Conservation (phyloP, 2,888 invertebrate genomes). For the Argynnis bischoffii region DNA sequence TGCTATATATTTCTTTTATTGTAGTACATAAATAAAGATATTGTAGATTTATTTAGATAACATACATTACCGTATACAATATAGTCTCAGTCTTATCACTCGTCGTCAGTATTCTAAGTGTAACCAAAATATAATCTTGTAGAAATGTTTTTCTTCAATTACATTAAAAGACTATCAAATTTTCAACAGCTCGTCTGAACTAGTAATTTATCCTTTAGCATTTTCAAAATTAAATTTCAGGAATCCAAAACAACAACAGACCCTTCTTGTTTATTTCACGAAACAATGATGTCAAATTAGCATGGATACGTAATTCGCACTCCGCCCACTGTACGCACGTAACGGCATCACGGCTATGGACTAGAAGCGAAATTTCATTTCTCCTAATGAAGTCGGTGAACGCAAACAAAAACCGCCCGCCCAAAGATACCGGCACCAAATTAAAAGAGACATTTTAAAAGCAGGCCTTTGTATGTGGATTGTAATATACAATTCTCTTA, state of each 20-base stretch:
- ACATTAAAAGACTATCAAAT: neutral
- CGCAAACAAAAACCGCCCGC: conserved; percentile 49
- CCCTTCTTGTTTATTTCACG: conserved; percentile 16
- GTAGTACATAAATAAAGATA: no score
- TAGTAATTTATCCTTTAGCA: conserved; percentile 14
- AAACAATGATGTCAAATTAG: conserved; percentile 23
- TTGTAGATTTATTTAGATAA: no score
- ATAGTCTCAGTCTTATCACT: no score
- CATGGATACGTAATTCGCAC: conserved; percentile 11
- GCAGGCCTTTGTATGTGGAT: conserved; percentile 34
- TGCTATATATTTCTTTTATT: no score
- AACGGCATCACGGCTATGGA: neutral
- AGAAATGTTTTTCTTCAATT: neutral
- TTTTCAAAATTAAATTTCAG: conserved; percentile 20
- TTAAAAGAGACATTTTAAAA: conserved; percentile 53
- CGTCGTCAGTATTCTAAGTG: no score
- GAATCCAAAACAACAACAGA: conserved; percentile 3
- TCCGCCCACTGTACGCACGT: conserved; percentile 15
- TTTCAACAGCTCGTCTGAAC: neutral
- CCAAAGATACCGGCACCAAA: conserved; percentile 50
- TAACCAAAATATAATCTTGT: no score
- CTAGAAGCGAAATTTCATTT: conserved; percentile 50
- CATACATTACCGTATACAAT: no score
- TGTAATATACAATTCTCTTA: conserved; percentile 13
- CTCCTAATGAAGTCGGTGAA: conserved; percentile 56